Evolutionary conservation across 1,140 invertebrate species (phyloP).

Genomic region (Aphaenogaster ashmeadi): DNA sequence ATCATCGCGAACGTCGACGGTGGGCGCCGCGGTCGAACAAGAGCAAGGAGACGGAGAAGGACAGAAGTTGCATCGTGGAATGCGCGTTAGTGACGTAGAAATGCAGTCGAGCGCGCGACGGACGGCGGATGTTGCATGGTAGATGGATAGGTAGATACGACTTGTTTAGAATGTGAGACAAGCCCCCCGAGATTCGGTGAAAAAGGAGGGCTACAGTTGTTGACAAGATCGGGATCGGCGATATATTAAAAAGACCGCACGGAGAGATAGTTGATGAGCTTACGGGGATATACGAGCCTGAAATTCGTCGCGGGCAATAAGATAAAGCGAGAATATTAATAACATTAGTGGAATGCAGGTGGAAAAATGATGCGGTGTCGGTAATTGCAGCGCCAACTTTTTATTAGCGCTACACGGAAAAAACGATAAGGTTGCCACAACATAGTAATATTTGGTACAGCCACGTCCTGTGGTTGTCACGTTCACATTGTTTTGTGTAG

Average conservation of each 20-base stretch:
- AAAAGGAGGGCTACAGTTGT: slow-evolving; percentile 51
- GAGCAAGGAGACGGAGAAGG: slow-evolving; percentile 26
- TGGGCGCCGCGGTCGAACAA: slow-evolving; percentile 29
- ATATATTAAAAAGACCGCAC: slow-evolving; percentile 56
- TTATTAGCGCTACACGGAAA: too few species aligned
- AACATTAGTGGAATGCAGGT: slow-evolving; percentile 7
- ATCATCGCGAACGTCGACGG: slow-evolving; percentile 60
- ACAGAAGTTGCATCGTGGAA: slow-evolving; percentile 54
- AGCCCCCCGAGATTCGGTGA: slow-evolving; percentile 51
- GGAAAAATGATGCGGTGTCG: not conserved
- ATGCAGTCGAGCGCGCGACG: slow-evolving; percentile 52
- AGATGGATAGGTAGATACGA: slow-evolving; percentile 58
- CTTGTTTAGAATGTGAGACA: slow-evolving; percentile 60
- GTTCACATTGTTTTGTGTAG: too few species aligned
- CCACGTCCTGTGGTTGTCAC: too few species aligned
- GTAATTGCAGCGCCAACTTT: not conserved
- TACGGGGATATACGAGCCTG: not conserved
- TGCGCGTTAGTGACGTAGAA: slow-evolving; percentile 61
- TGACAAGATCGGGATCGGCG: slow-evolving; percentile 53
- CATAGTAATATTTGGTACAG: too few species aligned
- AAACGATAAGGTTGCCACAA: too few species aligned
- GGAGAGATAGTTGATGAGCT: slow-evolving; percentile 32
- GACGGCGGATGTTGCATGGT: slow-evolving; percentile 34
- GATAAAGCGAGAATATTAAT: slow-evolving; percentile 31
- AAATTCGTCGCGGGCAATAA: slow-evolving; percentile 2